Evolutionary conservation across 2,113 vertebrate genomes (phyloP).

Genomic region (Ploceus nigricollis): DNA sequence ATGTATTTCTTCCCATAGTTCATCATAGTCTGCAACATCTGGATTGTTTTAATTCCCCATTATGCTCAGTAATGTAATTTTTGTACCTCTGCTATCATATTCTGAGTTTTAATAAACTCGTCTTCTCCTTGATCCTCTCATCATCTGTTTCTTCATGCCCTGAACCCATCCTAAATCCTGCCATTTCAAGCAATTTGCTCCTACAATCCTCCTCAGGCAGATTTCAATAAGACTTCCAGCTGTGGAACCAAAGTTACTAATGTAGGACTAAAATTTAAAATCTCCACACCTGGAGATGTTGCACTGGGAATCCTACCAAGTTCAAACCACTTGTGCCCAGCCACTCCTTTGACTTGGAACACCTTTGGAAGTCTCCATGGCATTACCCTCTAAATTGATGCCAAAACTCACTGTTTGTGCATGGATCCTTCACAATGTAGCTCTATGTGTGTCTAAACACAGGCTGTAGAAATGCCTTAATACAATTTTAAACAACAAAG

Average conservation of each 20-base stretch:
- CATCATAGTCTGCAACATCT: not conserved
- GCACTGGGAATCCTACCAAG: not conserved
- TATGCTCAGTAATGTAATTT: not conserved
- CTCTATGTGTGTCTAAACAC: not conserved
- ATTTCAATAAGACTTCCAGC: not conserved
- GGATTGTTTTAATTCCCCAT: not conserved
- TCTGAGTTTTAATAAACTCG: not conserved
- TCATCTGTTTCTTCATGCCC: not conserved
- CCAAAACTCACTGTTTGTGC: not conserved
- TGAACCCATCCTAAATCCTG: not conserved
- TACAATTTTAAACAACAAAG: not conserved
- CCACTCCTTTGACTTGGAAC: not conserved
- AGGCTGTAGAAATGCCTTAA: not conserved
- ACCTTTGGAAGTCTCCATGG: not conserved
- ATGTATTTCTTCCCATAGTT: not conserved
- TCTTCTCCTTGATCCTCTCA: not conserved
- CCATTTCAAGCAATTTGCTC: not conserved
- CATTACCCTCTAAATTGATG: fast-evolving
- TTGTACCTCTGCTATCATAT: not conserved
- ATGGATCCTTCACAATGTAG: not conserved
- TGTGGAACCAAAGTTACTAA: not conserved
- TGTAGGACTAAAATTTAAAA: not conserved
- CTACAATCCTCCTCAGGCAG: not conserved
- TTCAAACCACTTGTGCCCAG: not conserved
- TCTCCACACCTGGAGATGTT: not conserved